These are phyloP conservation scores for Meiosimyza platycephala DNA, from an alignment of 2,888 invertebrate species.

Conservation along the genomic window DNA sequence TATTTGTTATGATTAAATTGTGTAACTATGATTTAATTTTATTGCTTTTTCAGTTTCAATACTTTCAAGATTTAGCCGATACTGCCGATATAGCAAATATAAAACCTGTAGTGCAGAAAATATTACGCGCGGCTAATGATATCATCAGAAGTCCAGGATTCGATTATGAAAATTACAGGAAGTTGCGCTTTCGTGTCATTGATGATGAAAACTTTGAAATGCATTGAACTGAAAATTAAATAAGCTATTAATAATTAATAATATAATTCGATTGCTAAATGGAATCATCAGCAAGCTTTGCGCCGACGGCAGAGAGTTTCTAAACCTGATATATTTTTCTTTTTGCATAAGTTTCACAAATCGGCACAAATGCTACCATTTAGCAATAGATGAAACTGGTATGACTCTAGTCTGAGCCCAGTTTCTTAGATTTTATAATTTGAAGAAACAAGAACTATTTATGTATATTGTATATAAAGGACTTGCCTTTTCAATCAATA, in stretches of 20 bases:
- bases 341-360: no score
- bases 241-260: no score
- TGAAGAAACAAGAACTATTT: no score
- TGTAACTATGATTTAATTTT: neutral
- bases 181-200: constrained; percentile 73
- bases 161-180: constrained; percentile 71
- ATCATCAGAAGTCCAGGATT: constrained; percentile 69
- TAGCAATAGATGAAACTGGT: neutral
- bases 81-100: constrained; percentile 74
- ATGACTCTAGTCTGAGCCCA: neutral
- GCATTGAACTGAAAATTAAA: no score
- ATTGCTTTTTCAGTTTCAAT: constrained; percentile 69
- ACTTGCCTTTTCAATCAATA: no score
- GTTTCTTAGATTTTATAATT: no score
- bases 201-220: constrained; percentile 69
- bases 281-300: no score
- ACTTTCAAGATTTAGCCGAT: constrained; percentile 76
- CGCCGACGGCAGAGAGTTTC: no score
- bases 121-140: constrained; percentile 72
- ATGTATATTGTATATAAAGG: no score
- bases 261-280: neutral
- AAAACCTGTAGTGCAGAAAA: constrained; percentile 76
- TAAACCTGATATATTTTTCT: no score
- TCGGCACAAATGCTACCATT: no score
- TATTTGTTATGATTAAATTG: no score